Percentiles rank a stretch among this genome's conserved stretches.
Conservation (phyloP, 1,140 invertebrate genomes). For the Hyposmocoma kahamanoa region DNA sequence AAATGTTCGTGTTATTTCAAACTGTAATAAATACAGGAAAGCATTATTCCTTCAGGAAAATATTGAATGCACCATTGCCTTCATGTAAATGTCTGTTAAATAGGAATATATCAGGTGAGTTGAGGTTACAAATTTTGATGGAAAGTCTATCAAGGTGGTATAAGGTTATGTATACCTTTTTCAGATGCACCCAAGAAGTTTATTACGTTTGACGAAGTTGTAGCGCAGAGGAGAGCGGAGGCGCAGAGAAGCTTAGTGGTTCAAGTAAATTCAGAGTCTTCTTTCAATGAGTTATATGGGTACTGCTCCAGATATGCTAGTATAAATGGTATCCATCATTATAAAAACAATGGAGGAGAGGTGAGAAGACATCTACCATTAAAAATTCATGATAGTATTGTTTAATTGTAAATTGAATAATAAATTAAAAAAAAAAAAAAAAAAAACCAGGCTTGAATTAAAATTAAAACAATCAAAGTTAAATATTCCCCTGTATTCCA, state of each 20-base stretch:
- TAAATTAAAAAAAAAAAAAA: too few relatives aligned
- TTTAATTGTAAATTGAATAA: too few relatives aligned
- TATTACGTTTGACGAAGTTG: constrained; percentile 57
- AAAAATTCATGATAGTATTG: too few relatives aligned
- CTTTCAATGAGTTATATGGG: constrained; percentile 75
- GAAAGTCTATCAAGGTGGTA: constrained; percentile 21
- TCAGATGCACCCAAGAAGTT: constrained; percentile 53
- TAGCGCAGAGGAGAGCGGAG: constrained; percentile 68
- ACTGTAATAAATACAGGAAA: constrained; percentile 36
- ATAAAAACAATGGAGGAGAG: constrained; percentile 64
- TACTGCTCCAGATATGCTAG: constrained; percentile 78
- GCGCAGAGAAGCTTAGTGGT: constrained; percentile 77
- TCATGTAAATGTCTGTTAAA: constrained; percentile 37
- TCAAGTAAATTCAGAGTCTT: constrained; percentile 78
- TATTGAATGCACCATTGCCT: constrained; percentile 28
- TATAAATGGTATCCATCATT: constrained; percentile 78
- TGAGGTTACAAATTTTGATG: constrained; percentile 7
- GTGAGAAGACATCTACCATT: too few relatives aligned
- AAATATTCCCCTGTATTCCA: too few relatives aligned
- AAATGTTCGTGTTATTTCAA: constrained; percentile 63
- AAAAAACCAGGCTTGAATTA: too few relatives aligned
- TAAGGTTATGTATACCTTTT: constrained; percentile 58
- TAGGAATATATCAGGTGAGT: constrained; percentile 48
- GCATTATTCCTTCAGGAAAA: constrained; percentile 39
- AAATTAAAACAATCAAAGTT: too few relatives aligned